These are phyloP conservation scores for Uloborus diversus DNA, from an alignment of 1,140 invertebrate genomes.

Conservation along the genomic window DNA sequence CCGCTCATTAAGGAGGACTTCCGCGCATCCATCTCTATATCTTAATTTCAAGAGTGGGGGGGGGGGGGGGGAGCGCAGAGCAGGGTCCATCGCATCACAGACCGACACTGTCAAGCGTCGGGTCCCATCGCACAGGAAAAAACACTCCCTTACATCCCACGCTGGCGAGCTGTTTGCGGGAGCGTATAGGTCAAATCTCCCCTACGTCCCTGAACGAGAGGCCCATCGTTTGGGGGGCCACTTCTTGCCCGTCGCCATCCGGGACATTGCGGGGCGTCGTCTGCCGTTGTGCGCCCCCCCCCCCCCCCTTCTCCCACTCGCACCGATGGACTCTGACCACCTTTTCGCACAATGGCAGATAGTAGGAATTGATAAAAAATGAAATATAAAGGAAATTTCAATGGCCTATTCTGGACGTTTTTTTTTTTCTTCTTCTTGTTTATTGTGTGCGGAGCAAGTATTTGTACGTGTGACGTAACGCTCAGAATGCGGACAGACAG, in stretches of 20 bases:
- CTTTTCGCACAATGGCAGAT: conserved; percentile 32
- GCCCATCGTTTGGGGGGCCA: conserved; percentile 13
- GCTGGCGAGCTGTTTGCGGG: conserved; percentile 21
- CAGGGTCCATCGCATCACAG: too few species aligned
- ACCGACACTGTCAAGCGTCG: too few species aligned
- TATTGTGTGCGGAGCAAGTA: background rate
- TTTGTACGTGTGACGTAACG: conserved; percentile 22
- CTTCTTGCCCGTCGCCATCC: conserved; percentile 29
- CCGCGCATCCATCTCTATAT: too few species aligned
- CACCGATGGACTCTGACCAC: conserved; percentile 46
- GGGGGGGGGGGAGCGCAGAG: too few species aligned
- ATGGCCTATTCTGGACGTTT: background rate
- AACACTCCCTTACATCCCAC: conserved; percentile 17
- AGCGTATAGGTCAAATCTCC: conserved; percentile 40
- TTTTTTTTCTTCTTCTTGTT: conserved; percentile 7
- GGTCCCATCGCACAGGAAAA: too few species aligned
- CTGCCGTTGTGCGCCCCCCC: background rate
- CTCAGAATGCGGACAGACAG: conserved; percentile 1
- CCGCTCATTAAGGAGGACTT: too few species aligned
- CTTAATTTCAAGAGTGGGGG: too few species aligned
- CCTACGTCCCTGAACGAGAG: conserved; percentile 20
- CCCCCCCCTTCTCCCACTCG: background rate
- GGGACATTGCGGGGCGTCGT: conserved; percentile 34
- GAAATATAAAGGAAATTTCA: background rate
- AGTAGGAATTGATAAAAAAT: conserved; percentile 34